Percentiles rank a stretch among this genome's conserved stretches.
These are phyloP conservation scores for Amazona ochrocephala DNA, from an alignment of 2,797 vertebrate species.

Conservation along the genomic window DNA sequence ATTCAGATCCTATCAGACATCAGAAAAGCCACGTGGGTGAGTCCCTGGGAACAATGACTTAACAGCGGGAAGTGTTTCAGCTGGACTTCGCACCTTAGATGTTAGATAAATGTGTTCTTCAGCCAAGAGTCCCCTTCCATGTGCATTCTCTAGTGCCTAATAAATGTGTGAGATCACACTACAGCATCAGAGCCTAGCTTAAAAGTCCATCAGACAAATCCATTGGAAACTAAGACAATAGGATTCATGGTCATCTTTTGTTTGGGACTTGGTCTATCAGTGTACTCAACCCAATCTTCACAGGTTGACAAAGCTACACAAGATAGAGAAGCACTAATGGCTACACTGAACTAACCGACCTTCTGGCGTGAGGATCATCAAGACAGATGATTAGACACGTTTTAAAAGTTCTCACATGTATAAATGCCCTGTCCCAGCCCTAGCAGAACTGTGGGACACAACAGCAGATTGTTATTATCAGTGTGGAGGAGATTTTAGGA, in stretches of 20 bases:
- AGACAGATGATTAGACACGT: neutral
- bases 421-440: neutral
- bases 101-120: neutral
- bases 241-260: neutral
- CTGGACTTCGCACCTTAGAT: conserved; percentile 49
- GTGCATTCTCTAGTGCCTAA: conserved; percentile 6
- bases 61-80: conserved; percentile 65
- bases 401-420: neutral
- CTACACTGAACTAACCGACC: neutral
- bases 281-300: neutral
- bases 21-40: neutral
- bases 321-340: neutral
- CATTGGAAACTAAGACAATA: conserved; percentile 26
- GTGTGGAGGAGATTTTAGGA: neutral
- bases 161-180: conserved; percentile 61
- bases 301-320: neutral
- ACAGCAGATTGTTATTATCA: neutral
- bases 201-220: conserved; percentile 42
- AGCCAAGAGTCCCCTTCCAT: conserved; percentile 39
- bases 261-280: neutral
- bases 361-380: neutral
- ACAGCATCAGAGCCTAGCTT: conserved; percentile 35
- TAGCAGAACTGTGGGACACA: neutral
- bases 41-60: conserved; percentile 44
- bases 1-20: neutral